Conservation (phyloP, 2,797 vertebrate genomes). For the Hirundo rustica region DNA sequence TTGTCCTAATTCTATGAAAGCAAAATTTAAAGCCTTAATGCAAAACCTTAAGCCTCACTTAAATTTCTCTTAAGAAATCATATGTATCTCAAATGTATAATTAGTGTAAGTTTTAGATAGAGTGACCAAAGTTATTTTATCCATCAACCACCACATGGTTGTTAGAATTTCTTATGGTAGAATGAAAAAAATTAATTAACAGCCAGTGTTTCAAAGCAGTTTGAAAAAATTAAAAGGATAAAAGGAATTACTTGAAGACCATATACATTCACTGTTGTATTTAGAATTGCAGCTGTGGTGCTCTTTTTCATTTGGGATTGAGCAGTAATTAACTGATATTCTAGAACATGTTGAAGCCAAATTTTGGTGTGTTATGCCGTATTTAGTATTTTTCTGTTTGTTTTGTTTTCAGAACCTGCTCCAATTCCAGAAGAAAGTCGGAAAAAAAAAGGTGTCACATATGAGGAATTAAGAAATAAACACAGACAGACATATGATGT, state of each 20-base stretch:
- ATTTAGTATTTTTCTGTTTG: slow-evolving; percentile 29
- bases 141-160: not conserved
- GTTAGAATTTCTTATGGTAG: not conserved
- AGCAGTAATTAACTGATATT: not conserved
- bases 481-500: slow-evolving; percentile 90
- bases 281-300: not conserved
- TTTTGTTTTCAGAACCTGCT: slow-evolving; percentile 74
- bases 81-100: not conserved
- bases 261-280: not conserved
- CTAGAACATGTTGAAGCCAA: not conserved
- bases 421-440: slow-evolving; percentile 76
- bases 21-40: not conserved
- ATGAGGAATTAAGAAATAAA: slow-evolving; percentile 88
- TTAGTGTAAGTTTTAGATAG: not conserved
- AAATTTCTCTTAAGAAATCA: not conserved
- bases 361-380: not conserved
- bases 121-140: not conserved
- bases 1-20: not conserved
- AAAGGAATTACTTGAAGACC: not conserved
- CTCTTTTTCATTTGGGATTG: not conserved
- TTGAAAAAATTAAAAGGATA: not conserved
- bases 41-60: not conserved
- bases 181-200: not conserved
- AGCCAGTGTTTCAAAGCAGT: not conserved
- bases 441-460: slow-evolving; percentile 81